Base-by-base conservation (phyloP, 2,797 vertebrate genomes). In the Catharus ustulatus region DNA sequence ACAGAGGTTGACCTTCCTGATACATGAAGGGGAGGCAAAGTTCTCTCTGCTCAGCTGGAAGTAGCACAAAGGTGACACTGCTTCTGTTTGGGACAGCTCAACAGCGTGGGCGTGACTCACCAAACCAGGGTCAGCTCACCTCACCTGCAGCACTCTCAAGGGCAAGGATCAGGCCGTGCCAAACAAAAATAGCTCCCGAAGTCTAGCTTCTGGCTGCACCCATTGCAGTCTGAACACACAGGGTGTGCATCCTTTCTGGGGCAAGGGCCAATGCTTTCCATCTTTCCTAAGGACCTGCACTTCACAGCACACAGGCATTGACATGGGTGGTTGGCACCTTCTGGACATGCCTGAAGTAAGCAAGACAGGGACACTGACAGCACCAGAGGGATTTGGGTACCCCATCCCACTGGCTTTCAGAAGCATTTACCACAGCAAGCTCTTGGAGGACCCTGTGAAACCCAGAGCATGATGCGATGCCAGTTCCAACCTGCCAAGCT, bases 391-490 rank as follows among this genome's bases (percentile, higher is more conserved):
- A 40, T 55, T 17, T 38, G 16, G 29, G 61, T 34, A 32, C 34
- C 55, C n/a, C 12, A 19, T 15, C 34, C 42, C 38, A 6, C 38
- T 17, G 75, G 23, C 26, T 45, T 59, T 34, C 40, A 55, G 34
- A 8, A 74, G 45, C 1, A 2, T 11, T 45, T 15, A 40, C 7
- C 49, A 18, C 10, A 42, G 81, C 13, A 16, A 52, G 64, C 29
- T 42, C 36, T 29, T n/a, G 13, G 69, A 72, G 45, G 81, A 5
- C 9, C 26, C 38, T 51, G 15, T 36, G 61, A 61, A 48, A 32
- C 8, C 10, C 66, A 74, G 73, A 3, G 8, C 34, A 6, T 2
- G 2, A 2, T 2, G n/a, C 0, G 0, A 7, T 1, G 5, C 30
- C 49, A 49, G 34, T 6, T 48, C 8, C 29, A 87, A 59, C 29